Base-by-base conservation (phyloP, 2,113 vertebrate species). In the Sprattus sprattus region DNA sequence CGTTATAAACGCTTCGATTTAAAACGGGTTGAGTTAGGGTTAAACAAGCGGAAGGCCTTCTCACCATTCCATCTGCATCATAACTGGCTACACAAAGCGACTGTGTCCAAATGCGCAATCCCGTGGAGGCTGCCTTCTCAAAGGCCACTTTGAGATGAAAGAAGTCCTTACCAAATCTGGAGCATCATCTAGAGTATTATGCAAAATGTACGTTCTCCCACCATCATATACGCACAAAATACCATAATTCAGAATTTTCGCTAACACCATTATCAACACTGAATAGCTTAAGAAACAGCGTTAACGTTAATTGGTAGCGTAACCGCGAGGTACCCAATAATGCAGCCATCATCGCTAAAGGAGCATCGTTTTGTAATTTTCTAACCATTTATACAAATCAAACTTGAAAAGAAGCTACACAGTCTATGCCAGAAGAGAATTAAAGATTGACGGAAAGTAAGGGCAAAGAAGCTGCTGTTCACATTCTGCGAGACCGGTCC, bases 41-140 rank as follows among this genome's bases (percentile, higher is more conserved):
- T 78, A 78, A 32, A 39, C 71, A 0, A 78, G 71, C 71, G 32
- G 71, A 78, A 78, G 71, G 71, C 71, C 71, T 78, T 78, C 64
- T 32, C 64, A 16, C 71, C 71, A 64, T 64, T 64, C n/a, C 22
- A 39, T 78, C 71, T 78, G 28, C 71, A 78, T 78, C 71, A 78
- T 64, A 64, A 64, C 28, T 39, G 25, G 32, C 71, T 39, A 78
- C 71, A 78, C 71, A 78, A 78, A 78, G 32, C 71, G 28, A 78
- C 67, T 78, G 28, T 78, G 28, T 32, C 71, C 71, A 78, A 78
- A 78, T 78, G 71, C 71, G 71, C 71, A 78, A 78, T 32, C 32
- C 25, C 25, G 28, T 2, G 71, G 71, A 78, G 39, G 71, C 71
- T 39, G 71, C 1, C 71, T 78, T 78, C 32, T 39, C 25, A 78